These are phyloP conservation scores for Chiridota heheva DNA, from an alignment of 35 echinoderm and acorn worm genomes.

Conservation along the genomic window DNA sequence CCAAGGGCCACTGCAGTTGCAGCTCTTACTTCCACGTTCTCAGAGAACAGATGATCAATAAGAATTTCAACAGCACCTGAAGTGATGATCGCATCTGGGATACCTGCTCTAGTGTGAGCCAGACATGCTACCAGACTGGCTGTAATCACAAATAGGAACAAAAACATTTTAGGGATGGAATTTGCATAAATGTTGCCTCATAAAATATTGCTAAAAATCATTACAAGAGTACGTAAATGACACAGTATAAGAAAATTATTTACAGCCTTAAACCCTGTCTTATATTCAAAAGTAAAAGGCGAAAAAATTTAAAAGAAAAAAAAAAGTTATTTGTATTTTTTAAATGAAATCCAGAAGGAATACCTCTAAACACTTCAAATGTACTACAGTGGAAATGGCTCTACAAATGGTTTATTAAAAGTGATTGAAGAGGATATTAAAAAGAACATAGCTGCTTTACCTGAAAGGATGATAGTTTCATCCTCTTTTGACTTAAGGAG, in stretches of 20 bases:
- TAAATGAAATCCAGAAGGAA: too few relatives aligned
- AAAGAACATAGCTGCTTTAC: too few relatives aligned
- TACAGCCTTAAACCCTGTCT: too few relatives aligned
- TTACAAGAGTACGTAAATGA: background rate
- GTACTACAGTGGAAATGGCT: too few relatives aligned
- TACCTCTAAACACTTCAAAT: too few relatives aligned
- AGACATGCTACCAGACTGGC: constrained; percentile 86
- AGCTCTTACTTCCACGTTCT: constrained; percentile 59
- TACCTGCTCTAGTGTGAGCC: constrained; percentile 94
- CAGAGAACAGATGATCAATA: constrained; percentile 74
- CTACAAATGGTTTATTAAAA: too few relatives aligned
- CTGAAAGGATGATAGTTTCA: constrained; percentile 85
- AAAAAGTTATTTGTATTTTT: too few relatives aligned
- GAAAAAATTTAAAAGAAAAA: too few relatives aligned
- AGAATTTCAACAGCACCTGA: constrained; percentile 83
- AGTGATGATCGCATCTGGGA: constrained; percentile 87
- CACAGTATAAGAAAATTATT: too few relatives aligned
- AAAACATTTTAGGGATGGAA: background rate
- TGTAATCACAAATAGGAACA: constrained; percentile 14
- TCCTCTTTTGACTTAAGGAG: constrained; percentile 68
- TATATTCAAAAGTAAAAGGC: too few relatives aligned
- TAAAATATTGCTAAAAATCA: background rate
- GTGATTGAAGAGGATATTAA: too few relatives aligned
- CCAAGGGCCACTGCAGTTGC: constrained; percentile 81
- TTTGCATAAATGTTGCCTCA: too few relatives aligned